Evolutionary conservation across 2,113 vertebrate species (phyloP).

Genomic region (Columba janthina): DNA sequence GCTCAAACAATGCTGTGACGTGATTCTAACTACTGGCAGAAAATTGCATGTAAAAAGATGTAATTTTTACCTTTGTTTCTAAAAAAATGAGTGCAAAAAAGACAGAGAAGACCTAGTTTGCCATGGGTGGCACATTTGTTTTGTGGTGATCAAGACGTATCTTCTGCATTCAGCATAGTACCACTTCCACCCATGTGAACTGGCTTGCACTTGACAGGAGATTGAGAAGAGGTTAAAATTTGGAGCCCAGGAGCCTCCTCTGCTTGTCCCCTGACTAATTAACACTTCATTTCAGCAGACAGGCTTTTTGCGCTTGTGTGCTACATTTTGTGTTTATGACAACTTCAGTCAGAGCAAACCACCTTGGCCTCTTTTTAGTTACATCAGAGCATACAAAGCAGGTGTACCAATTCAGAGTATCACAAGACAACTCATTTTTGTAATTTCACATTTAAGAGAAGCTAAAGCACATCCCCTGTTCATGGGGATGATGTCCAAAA

Average conservation of each 20-base stretch:
- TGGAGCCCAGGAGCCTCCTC: background rate
- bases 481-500: background rate
- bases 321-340: background rate
- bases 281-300: background rate
- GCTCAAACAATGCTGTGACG: background rate
- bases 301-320: background rate
- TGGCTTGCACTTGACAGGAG: background rate
- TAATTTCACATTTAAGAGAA: background rate
- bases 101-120: background rate
- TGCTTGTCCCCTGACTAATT: background rate
- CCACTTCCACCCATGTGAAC: background rate
- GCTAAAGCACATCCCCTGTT: background rate
- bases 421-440: background rate
- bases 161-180: background rate
- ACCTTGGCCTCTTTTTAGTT: background rate
- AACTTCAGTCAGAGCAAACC: background rate
- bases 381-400: background rate
- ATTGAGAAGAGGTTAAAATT: background rate
- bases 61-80: background rate
- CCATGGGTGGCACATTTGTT: background rate
- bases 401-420: background rate
- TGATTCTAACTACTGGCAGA: background rate
- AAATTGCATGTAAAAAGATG: fast-evolving
- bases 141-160: background rate
- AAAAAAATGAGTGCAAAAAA: background rate